Evolutionary conservation across 1,140 invertebrate species (phyloP), one percentile per base, ranked within the genome.

Genomic region (Ostrea denselamellosa): DNA sequence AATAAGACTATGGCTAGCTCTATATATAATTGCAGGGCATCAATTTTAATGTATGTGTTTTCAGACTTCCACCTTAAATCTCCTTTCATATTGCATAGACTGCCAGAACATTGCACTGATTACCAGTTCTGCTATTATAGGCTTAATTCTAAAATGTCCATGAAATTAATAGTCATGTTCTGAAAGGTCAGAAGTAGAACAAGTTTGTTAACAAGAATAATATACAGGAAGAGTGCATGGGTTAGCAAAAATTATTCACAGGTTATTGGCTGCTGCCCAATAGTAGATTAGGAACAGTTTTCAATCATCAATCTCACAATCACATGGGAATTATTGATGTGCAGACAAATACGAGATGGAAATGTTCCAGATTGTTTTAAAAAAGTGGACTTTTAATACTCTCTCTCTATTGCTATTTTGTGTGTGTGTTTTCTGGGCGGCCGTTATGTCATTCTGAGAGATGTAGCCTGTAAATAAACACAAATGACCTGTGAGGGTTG

Each of bases 81-180:
- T 2, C 34, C 34, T 44, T 44, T 44, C 34, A 44, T 44, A 44
- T n/a, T n/a, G n/a, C n/a, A n/a, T n/a, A n/a, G n/a, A n/a, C n/a
- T n/a, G n/a, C n/a, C n/a, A n/a, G n/a, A n/a, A n/a, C n/a, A n/a
- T n/a, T n/a, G n/a, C n/a, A n/a, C n/a, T n/a, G n/a, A n/a, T n/a
- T n/a, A n/a, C n/a, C n/a, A 44, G 34, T 44, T 44, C 34, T 5
- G 5, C 34, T 44, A 2, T 44, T 5, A 5, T 44, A 44, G 34
- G 2, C 34, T 17, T 7, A 62, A 14, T 62, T 62, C 58, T 62
- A 17, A 19, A 62, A 62, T 17, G 14, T 62, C 12, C 14, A 14
- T 77, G 28, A 77, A 77, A 77, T 77, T 77, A 77, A 77, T 77
- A 25, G 68, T 25, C 68, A 77, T 77, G 28, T 28, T 77, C 68